Base-by-base conservation (phyloP, 2,888 invertebrate genomes). In the Athrips mouffetella region DNA sequence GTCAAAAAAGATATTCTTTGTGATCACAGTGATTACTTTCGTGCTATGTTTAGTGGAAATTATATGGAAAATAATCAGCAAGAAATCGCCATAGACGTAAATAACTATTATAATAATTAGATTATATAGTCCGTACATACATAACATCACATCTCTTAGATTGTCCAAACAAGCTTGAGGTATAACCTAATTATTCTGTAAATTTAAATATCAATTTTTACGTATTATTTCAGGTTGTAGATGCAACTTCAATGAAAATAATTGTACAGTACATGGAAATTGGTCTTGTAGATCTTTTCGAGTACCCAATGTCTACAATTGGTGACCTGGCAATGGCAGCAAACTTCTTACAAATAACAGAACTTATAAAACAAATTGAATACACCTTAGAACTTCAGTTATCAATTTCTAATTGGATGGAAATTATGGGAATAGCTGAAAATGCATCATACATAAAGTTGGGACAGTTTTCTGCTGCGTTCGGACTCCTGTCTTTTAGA, bases 31-130 rank as follows among this genome's bases (percentile, higher is more conserved):
- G 86, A 87, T 62, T 88, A 87, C 68, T 88, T 88, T 60, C 65
- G 73, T 6, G 88, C 87, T 15, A 88, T 88, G 88, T 88, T 88
- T 54, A 85, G 82, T 52, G 88, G 88, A 1, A 75, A 71, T 59
- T 88, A 79, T 57, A 62, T 76, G 2, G 88, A 88, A 70, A 70
- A 79, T 35, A 62, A 76, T 30, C 68, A 74, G 57, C 53, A 71
- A 44, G 71, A 77, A 68, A 76, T 88, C 35, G 50, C 56, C 37
- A 84, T 88, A 33, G 77, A 85, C 55, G 88, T 88, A 67, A 71
- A 80, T 61, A 11, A 15, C 10, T 3, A 10, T 2, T n/a, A 16
- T 39, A 1, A 7, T 16, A 6, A 11, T 13, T 7, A 33, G 15
- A 6, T 33, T 16, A 13, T 13, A 15, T 2, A 33, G 16, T 15